phyloP scores from a whole-genome alignment of 53 echinoderm and acorn worm genomes.

The Pentamera pediparva region DNA sequence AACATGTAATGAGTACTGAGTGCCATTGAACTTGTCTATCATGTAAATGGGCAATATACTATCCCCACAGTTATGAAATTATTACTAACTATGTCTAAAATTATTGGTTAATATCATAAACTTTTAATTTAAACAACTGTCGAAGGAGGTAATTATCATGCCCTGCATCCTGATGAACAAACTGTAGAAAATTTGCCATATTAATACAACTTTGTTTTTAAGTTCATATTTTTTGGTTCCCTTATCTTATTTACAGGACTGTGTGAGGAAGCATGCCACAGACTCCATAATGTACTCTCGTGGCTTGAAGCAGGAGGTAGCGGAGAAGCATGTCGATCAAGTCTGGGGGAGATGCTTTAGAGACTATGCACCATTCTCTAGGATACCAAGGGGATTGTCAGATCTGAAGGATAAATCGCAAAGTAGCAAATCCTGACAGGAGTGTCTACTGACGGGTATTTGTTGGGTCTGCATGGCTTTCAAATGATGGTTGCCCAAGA shows the following conservation, averaged over 20 bases:
- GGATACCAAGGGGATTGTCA: conserved; percentile 57
- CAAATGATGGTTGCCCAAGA: not conserved
- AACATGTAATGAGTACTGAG: too few relatives aligned
- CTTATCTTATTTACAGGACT: conserved; percentile 46
- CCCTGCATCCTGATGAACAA: not conserved
- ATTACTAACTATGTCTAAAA: too few relatives aligned
- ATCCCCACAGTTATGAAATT: too few relatives aligned
- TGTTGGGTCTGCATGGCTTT: too few relatives aligned
- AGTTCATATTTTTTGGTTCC: not conserved
- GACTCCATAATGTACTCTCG: conserved; percentile 69
- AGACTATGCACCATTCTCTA: conserved; percentile 76
- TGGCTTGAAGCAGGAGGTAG: conserved; percentile 49
- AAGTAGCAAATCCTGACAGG: not conserved
- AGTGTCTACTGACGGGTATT: not conserved
- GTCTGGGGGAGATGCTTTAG: conserved; percentile 83
- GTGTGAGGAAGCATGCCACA: conserved; percentile 70
- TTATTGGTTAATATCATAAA: too few relatives aligned
- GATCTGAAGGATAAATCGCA: conserved; percentile 31
- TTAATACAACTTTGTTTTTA: not conserved
- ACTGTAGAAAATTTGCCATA: not conserved
- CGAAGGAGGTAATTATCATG: too few relatives aligned
- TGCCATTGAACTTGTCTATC: too few relatives aligned
- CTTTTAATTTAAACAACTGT: too few relatives aligned
- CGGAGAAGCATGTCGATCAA: conserved; percentile 53
- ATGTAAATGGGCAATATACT: too few relatives aligned